Evolutionary conservation across 2,113 vertebrate genomes (phyloP), one percentile per base, ranked within the genome.

Genomic region (Gymnocephalus cernua): DNA sequence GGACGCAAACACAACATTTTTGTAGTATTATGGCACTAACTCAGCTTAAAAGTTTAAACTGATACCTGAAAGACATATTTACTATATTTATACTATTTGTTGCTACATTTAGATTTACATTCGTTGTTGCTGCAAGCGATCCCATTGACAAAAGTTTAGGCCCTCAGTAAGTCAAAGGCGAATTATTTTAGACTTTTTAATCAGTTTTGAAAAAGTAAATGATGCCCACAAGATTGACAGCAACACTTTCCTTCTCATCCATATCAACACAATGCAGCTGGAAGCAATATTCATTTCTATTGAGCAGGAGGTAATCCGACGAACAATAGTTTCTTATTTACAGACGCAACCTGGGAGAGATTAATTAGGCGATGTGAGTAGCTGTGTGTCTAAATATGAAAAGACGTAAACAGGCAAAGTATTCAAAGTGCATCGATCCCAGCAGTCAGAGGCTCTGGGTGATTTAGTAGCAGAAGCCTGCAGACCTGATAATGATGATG

Each of bases 401-500:
- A 58, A 80, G 78, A 61, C 25, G 32, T 78, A 76, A 86, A 77
- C 58, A 65, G 73, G 77, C 79, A 64, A 69, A 83, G 80, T 80
- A 88, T 87, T 86, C 50, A 83, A 64, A 82, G 87, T 56, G 82
- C 82, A 89, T 86, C 19, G 85, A 91, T 90, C 85, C 15, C 47
- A 4, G 61, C 84, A 74, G 86, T 66, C 74, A 51, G 62, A 72
- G 54, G 47, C 81, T 85, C 21, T 75, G 82, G 84, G 73, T 76
- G 88, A 89, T 88, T 88, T 32, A 69, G 51, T 23, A 58, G 74
- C 74, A 72, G 62, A 73, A 75, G 69, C 70, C 82, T 87, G 79
- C 79, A 84, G 85, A 88, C 77, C 78, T 84, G 88, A 89, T 91
- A 80, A 87, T 91, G 88, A 92, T 88, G 91, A 89, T 89, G 86